Evolutionary conservation across 2,797 vertebrate species (phyloP).

Genomic region (Hyperoplus immaculatus): DNA sequence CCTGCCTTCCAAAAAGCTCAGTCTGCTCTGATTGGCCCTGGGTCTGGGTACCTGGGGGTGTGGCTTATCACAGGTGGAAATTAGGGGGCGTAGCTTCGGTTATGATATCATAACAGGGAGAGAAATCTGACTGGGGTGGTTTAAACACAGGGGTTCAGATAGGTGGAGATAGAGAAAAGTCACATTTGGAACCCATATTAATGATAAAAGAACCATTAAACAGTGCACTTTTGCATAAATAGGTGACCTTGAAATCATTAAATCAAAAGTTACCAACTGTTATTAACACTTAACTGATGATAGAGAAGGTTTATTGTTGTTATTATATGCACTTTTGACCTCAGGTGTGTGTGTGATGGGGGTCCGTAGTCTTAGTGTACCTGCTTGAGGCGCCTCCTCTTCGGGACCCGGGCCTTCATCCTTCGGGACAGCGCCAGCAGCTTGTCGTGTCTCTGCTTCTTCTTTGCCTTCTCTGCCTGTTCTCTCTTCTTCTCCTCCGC

Average conservation of each 20-base stretch:
- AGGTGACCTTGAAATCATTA: background rate
- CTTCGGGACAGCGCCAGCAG: constrained; percentile 79
- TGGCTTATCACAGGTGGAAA: too few species aligned
- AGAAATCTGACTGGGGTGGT: too few species aligned
- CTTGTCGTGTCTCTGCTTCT: constrained; percentile 79
- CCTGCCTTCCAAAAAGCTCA: too few species aligned
- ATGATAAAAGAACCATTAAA: too few species aligned
- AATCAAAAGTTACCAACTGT: background rate
- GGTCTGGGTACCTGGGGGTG: too few species aligned
- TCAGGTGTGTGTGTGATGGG: background rate
- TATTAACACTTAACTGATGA: background rate
- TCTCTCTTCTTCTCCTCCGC: constrained; percentile 68
- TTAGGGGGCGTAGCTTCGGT: too few species aligned
- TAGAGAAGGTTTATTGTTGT: background rate
- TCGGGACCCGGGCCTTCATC: constrained; percentile 79
- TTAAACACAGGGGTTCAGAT: too few species aligned
- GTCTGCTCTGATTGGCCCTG: too few species aligned
- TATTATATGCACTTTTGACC: background rate
- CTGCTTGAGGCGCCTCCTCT: constrained; percentile 72
- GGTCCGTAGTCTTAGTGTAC: constrained; percentile 32
- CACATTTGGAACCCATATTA: too few species aligned
- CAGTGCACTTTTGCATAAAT: too few species aligned
- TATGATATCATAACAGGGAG: too few species aligned
- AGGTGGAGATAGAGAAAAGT: too few species aligned
- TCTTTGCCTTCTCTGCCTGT: constrained; percentile 76